These are phyloP conservation scores for Piliocolobus tephrosceles DNA, from an alignment of 2,113 vertebrate genomes.

Conservation along the genomic window DNA sequence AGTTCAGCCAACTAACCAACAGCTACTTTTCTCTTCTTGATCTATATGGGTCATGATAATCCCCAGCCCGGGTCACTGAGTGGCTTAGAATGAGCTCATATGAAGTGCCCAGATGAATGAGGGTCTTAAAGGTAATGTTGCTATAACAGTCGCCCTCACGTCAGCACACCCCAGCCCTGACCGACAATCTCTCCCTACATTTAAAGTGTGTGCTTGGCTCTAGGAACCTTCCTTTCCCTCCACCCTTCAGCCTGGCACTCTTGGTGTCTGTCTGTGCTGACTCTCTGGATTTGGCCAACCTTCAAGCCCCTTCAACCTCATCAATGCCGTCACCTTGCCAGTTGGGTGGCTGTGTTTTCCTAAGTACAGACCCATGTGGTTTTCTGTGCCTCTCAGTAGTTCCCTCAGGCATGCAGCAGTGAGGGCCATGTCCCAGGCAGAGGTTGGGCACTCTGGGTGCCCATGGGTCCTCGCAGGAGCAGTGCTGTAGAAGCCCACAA, in stretches of 20 bases:
- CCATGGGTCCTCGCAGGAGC: not conserved
- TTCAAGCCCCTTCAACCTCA: not conserved
- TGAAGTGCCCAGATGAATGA: not conserved
- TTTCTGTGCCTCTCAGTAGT: not conserved
- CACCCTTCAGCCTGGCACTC: not conserved
- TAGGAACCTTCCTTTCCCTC: not conserved
- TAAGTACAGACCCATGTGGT: not conserved
- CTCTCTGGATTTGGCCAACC: not conserved
- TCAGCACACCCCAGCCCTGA: not conserved
- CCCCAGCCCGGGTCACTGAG: not conserved
- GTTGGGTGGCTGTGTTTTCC: not conserved
- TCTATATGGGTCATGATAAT: not conserved
- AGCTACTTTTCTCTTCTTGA: not conserved
- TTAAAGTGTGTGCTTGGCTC: not conserved
- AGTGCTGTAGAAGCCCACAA: not conserved
- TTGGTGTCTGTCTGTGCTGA: not conserved
- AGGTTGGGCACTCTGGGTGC: not conserved
- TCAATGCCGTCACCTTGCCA: not conserved
- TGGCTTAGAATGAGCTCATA: not conserved
- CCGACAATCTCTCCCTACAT: not conserved
- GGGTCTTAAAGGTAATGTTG: not conserved
- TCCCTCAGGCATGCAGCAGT: not conserved
- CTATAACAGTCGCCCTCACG: accelerated
- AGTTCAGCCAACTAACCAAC: not conserved
- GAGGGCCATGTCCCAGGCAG: not conserved